Evolutionary conservation across 1,140 invertebrate species (phyloP).

Genomic region (Rhyzopertha dominica): DNA sequence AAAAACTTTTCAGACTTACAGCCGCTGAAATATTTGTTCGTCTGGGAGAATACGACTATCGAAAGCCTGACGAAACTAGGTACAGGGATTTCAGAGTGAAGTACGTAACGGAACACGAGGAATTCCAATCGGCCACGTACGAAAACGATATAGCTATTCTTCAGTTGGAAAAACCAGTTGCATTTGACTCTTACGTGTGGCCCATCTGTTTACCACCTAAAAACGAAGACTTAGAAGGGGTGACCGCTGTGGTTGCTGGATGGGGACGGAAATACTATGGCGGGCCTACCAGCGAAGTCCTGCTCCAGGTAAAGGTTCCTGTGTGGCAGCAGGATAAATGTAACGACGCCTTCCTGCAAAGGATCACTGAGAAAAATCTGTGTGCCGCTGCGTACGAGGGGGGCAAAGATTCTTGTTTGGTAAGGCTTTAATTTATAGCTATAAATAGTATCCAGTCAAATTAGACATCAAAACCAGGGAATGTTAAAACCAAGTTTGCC

Average conservation of each 20-base stretch:
- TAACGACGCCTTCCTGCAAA: slow-evolving; percentile 56
- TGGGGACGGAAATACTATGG: slow-evolving; percentile 66
- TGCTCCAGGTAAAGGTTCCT: slow-evolving; percentile 74
- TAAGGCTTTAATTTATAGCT: slow-evolving; percentile 36
- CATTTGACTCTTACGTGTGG: slow-evolving; percentile 75
- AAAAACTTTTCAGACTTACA: slow-evolving; percentile 50
- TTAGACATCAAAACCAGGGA: too few species aligned
- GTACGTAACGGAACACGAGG: slow-evolving; percentile 59
- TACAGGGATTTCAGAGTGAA: slow-evolving; percentile 60
- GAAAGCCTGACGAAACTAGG: slow-evolving; percentile 56
- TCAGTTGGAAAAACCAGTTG: slow-evolving; percentile 60
- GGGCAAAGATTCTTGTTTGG: slow-evolving; percentile 75
- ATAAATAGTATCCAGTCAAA: too few species aligned
- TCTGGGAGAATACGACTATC: slow-evolving; percentile 77
- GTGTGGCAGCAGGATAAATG: slow-evolving; percentile 74
- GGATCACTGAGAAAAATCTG: slow-evolving; percentile 58
- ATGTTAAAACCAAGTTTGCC: too few species aligned
- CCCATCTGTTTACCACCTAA: slow-evolving; percentile 75
- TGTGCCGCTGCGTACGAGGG: slow-evolving; percentile 69
- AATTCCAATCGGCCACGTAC: slow-evolving; percentile 60
- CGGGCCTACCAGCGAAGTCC: slow-evolving; percentile 60
- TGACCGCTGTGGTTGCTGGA: slow-evolving; percentile 66
- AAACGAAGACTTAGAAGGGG: slow-evolving; percentile 55
- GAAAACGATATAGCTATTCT: slow-evolving; percentile 79
- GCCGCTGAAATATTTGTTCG: slow-evolving; percentile 61